Conservation (phyloP, 2,888 invertebrate genomes). For the Tachina grossa region DNA sequence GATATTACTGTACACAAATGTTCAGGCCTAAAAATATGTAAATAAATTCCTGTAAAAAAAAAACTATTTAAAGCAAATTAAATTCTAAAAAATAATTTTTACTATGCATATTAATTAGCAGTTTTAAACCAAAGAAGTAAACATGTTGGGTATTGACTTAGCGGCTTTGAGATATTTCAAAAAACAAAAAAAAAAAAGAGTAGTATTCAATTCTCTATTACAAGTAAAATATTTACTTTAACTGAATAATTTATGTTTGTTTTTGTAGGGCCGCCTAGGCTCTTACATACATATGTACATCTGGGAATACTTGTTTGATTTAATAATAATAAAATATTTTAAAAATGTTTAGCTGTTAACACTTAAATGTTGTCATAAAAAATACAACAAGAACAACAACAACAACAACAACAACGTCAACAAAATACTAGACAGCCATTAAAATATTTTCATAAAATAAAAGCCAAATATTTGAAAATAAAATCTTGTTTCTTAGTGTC, state of each 20-base stretch:
- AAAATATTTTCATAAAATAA: conserved; percentile 35
- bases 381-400: too few relatives aligned
- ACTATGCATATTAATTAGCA: too few relatives aligned
- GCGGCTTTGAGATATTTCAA: not conserved
- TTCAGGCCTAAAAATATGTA: too few relatives aligned
- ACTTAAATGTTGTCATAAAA: conserved; percentile 49
- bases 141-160: conserved; percentile 13
- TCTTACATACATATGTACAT: not conserved
- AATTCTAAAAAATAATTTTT: too few relatives aligned
- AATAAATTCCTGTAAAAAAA: too few relatives aligned
- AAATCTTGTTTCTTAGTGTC: not conserved
- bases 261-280: not conserved
- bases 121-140: not conserved
- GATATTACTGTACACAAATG: too few relatives aligned
- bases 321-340: not conserved
- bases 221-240: not conserved
- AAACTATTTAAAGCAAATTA: too few relatives aligned
- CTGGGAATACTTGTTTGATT: not conserved
- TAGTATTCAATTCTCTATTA: not conserved
- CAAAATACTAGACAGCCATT: conserved; percentile 29
- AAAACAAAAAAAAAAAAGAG: too few relatives aligned
- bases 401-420: too few relatives aligned
- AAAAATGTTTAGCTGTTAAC: not conserved
- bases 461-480: conserved; percentile 18
- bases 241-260: not conserved